A percentile compares a stretch with the other conserved stretches of the same genome.
Evolutionary conservation across 2,113 vertebrate genomes (phyloP).

Genomic region (Progne subis): DNA sequence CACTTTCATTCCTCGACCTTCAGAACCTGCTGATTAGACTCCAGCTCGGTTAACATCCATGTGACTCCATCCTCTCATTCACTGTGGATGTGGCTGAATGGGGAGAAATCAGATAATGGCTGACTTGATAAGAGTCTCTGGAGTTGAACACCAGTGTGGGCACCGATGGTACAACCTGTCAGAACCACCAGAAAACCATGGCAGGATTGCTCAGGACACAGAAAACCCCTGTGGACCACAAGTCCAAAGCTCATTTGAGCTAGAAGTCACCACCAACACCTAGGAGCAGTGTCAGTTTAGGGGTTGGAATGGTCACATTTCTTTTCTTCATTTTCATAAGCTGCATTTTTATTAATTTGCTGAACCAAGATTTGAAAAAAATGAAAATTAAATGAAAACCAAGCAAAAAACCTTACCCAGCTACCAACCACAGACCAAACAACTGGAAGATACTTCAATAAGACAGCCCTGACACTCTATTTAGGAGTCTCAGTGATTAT

Average conservation of each 20-base stretch:
- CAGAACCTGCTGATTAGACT: not conserved
- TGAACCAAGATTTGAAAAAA: not conserved
- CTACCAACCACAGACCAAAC: not conserved
- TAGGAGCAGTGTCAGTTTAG: not conserved
- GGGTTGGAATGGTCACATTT: not conserved
- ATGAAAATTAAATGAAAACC: not conserved
- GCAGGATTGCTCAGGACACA: not conserved
- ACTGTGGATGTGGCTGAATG: not conserved
- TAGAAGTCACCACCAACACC: not conserved
- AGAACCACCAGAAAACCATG: not conserved
- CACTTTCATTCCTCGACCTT: not conserved
- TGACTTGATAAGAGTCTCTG: not conserved
- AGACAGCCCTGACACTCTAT: not conserved
- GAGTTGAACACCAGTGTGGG: not conserved
- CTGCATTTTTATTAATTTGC: not conserved
- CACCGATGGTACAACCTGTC: not conserved
- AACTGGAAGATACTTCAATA: not conserved
- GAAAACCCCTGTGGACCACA: not conserved
- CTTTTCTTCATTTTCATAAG: not conserved
- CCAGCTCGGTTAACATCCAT: not conserved
- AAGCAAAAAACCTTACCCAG: not conserved
- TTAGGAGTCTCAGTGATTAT: not conserved
- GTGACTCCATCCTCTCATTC: not conserved
- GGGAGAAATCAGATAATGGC: not conserved
- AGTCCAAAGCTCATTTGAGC: not conserved